Evolutionary conservation across 2,797 vertebrate genomes (phyloP).

Genomic region (Serranus cabrilla): DNA sequence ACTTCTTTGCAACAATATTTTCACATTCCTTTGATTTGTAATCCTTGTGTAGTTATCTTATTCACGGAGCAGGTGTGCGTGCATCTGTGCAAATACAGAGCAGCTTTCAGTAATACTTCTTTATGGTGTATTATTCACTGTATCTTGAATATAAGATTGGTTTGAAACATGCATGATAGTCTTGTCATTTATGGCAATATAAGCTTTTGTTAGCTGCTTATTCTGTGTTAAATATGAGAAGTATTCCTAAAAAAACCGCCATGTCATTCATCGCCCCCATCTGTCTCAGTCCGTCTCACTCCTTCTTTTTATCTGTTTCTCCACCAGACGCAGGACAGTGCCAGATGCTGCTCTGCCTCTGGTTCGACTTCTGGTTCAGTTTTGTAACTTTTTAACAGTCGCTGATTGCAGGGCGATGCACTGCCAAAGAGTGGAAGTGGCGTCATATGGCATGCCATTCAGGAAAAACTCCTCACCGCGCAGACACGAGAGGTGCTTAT

Average conservation of each 20-base stretch:
- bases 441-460: conserved; percentile 75
- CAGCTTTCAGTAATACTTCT: neutral
- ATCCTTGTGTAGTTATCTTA: neutral
- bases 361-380: conserved; percentile 76
- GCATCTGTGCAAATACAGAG: neutral
- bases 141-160: neutral
- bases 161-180: neutral
- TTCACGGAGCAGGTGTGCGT: conserved; percentile 47
- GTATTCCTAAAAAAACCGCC: conserved; percentile 28
- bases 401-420: conserved; percentile 72
- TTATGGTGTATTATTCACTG: neutral
- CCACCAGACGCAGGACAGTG: conserved; percentile 52
- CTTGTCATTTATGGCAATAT: neutral
- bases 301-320: conserved; percentile 26
- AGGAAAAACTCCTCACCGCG: conserved; percentile 65
- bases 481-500: conserved; percentile 66
- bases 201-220: neutral
- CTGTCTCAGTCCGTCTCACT: conserved; percentile 20
- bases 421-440: conserved; percentile 80
- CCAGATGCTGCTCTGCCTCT: conserved; percentile 73
- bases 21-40: conserved; percentile 18
- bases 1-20: conserved; percentile 17
- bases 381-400: conserved; percentile 77
- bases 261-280: conserved; percentile 9
- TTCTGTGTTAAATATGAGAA: conserved; percentile 2